Percentiles rank a stretch among this genome's conserved stretches.
These are phyloP conservation scores for Catharus bicknelli DNA, from an alignment of 2,113 vertebrate species.

Conservation along the genomic window DNA sequence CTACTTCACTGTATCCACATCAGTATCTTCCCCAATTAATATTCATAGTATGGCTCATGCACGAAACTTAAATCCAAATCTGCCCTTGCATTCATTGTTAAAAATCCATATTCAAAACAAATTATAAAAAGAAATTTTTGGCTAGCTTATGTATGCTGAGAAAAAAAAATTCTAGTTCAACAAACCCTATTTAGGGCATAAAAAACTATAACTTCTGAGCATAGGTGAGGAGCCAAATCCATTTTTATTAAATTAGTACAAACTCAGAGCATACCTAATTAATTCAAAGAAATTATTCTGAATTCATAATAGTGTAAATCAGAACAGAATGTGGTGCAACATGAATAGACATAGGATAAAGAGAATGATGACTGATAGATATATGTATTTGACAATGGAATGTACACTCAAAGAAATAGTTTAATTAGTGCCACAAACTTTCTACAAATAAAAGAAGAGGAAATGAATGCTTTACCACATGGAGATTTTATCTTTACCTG, in stretches of 20 bases:
- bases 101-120: not conserved
- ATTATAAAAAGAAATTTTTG: not conserved
- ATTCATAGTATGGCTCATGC: not conserved
- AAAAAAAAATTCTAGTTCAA: not conserved
- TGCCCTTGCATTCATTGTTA: not conserved
- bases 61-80: not conserved
- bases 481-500: constrained; percentile 79
- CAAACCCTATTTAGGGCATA: not conserved
- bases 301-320: not conserved
- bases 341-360: not conserved
- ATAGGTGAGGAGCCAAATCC: not conserved
- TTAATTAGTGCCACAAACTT: constrained; percentile 1
- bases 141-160: not conserved
- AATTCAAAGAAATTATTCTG: not conserved
- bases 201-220: not conserved
- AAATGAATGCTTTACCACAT: not conserved
- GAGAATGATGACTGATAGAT: not conserved
- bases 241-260: not conserved
- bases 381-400: not conserved
- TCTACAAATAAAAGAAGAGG: constrained; percentile 5
- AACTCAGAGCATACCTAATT: not conserved
- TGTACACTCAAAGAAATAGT: not conserved
- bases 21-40: not conserved
- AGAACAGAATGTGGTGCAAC: not conserved
- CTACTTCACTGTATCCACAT: not conserved